These are phyloP conservation scores for Halisarca cf. caerulea DNA, from an alignment of 37 sponge, comb jelly and placozoan species.

Conservation along the genomic window DNA sequence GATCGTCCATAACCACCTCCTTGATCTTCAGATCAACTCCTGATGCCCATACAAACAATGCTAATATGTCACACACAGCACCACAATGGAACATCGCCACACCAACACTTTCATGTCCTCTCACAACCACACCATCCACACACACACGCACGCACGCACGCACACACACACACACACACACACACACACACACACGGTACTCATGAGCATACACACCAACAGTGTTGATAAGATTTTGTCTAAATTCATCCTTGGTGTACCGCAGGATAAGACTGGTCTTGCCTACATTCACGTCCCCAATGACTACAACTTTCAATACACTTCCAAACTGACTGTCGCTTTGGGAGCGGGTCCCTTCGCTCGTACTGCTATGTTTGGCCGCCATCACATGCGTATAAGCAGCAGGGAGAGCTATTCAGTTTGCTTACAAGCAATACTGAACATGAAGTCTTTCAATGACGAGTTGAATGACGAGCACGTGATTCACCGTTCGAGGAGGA, in stretches of 20 bases:
- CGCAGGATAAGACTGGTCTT: constrained; percentile 73
- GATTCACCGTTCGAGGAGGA: too few species aligned
- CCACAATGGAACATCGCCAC: too few species aligned
- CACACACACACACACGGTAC: constrained; percentile 5
- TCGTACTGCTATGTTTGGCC: too few species aligned
- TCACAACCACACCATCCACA: too few species aligned
- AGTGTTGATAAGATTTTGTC: constrained; percentile 67
- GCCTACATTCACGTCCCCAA: constrained; percentile 70
- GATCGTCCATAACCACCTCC: neutral
- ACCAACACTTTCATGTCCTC: too few species aligned
- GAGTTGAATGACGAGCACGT: too few species aligned
- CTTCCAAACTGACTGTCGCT: constrained; percentile 38
- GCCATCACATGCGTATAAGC: too few species aligned
- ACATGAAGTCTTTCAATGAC: too few species aligned
- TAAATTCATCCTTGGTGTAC: constrained; percentile 63
- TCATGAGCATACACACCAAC: constrained; percentile 45
- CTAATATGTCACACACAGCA: too few species aligned
- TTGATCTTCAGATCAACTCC: constrained; percentile 79
- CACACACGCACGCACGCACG: too few species aligned
- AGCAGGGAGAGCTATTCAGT: too few species aligned
- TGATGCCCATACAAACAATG: constrained; percentile 24
- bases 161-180: constrained; percentile 15
- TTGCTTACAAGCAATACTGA: too few species aligned
- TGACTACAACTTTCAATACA: constrained; percentile 66
- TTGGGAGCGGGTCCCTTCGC: neutral